Evolutionary conservation across 2,113 vertebrate genomes (phyloP), one percentile per base, ranked within the genome.

Genomic region (Aptenodytes forsteri): DNA sequence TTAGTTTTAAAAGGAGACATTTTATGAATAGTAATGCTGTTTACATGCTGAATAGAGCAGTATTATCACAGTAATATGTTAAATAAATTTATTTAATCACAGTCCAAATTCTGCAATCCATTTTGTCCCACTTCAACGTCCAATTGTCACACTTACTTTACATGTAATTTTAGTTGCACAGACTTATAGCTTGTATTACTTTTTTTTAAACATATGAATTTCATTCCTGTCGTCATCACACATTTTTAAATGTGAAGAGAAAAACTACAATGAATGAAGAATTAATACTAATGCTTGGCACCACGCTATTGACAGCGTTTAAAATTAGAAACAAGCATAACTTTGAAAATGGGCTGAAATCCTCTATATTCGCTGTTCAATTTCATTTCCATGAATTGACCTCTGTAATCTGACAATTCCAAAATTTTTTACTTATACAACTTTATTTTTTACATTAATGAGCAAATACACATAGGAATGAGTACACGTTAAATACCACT

Each of bases 401-500:
- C 23, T 21, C 19, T 52, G 21, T 16, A 75, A 90, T 27, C 16
- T 61, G n/a, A 42, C 6, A 65, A 34, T 42, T 83, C 3, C 5
- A 67, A 32, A 4, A 1, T 4, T 18, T 52, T 85, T 89, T n/a
- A 67, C 26, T 40, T 47, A 11, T 3, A 30, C 2, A 7, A 38
- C 50, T 42, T 82, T 61, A 19, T 44, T 46, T 90, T 79, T 69
- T 19, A 59, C 6, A 76, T 49, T 65, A 85, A 76, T 70, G 20
- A 84, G 9, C 6, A 95, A 79, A 61, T 38, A 72, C 10, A 59
- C 6, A 29, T 22, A 81, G 23, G 10, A 80, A 91, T 3, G 4
- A 42, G 18, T 61, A 69, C 5, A 67, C 3, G 1, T 50, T 78
- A 80, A 79, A 49, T 29, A 38, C 2, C 47, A 99, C 99, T 97